Percentiles rank a stretch among this genome's conserved stretches.
Evolutionary conservation across 2,113 vertebrate species (phyloP).

Genomic region (Cepphus grylle): DNA sequence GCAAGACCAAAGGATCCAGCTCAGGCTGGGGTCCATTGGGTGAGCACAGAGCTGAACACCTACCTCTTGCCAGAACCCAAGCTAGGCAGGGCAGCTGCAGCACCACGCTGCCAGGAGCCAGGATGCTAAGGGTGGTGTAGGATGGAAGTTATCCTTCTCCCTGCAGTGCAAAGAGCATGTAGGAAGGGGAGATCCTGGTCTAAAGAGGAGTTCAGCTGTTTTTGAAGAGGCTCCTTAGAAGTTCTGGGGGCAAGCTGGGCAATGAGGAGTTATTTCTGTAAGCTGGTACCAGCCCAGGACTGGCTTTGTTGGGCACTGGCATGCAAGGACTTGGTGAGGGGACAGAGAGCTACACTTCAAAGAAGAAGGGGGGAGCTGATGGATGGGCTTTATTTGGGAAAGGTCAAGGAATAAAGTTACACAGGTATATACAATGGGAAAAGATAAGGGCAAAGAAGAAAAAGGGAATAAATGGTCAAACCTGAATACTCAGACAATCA

Average conservation of each 20-base stretch:
- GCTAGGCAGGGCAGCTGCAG: background rate
- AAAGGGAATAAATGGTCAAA: background rate
- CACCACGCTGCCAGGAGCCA: background rate
- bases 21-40: background rate
- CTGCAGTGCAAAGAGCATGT: background rate
- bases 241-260: background rate
- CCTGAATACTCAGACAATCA: background rate
- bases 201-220: background rate
- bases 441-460: background rate
- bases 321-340: background rate
- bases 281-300: background rate
- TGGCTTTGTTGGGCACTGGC: background rate
- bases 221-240: background rate
- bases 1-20: background rate
- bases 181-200: background rate
- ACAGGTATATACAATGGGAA: background rate
- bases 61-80: background rate
- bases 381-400: background rate
- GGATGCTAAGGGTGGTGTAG: background rate
- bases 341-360: background rate
- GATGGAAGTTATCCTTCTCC: background rate
- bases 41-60: background rate
- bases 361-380: background rate
- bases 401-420: background rate
- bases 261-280: background rate